Conservation (phyloP, 2,797 vertebrate species). For the Sebastes wilsoni region DNA sequence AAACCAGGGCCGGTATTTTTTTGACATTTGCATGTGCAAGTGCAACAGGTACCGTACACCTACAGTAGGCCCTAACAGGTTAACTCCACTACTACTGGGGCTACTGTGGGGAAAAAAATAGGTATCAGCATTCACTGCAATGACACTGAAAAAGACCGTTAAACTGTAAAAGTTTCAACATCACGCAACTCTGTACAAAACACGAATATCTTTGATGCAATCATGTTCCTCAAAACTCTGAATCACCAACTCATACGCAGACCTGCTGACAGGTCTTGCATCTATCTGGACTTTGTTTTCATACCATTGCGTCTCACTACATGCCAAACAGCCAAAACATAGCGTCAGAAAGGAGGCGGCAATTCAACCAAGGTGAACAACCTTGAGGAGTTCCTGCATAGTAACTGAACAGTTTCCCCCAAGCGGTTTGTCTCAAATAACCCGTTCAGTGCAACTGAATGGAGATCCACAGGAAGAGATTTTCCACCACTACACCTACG, state of each 20-base stretch:
- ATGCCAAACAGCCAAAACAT: slow-evolving; percentile 51
- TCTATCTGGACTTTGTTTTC: slow-evolving; percentile 55
- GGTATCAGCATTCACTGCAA: neutral
- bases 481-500: slow-evolving; percentile 42
- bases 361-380: neutral
- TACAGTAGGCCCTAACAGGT: neutral
- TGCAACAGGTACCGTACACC: neutral
- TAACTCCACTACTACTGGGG: neutral
- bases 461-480: slow-evolving; percentile 14
- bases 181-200: neutral
- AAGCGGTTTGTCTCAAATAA: slow-evolving; percentile 4
- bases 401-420: neutral
- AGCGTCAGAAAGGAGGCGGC: neutral
- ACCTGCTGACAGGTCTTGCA: slow-evolving; percentile 1
- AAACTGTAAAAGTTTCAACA: neutral
- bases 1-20: neutral
- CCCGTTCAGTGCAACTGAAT: slow-evolving; percentile 17
- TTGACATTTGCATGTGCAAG: neutral
- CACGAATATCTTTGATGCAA: neutral
- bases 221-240: neutral
- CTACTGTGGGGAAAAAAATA: neutral
- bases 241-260: neutral
- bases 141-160: neutral
- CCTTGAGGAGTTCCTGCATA: slow-evolving; percentile 7
- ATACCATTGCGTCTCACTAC: slow-evolving; percentile 39